Conservation (phyloP, 2,888 invertebrate species). For the Sphaerophoria taeniata region DNA sequence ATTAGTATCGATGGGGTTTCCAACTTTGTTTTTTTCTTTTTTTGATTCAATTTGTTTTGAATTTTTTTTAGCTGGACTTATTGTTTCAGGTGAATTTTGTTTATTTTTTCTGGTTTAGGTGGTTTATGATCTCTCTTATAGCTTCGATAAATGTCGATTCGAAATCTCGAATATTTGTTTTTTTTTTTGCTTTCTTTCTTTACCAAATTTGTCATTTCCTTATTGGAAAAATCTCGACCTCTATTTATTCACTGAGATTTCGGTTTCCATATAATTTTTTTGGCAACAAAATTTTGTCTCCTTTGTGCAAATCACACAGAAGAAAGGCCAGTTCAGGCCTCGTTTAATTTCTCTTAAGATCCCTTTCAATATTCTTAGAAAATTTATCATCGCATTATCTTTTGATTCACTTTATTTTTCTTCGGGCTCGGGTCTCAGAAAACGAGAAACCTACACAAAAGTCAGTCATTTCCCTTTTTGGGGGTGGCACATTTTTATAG, state of each 20-base stretch:
- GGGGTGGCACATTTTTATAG: conserved; percentile 8
- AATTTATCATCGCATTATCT: conserved; percentile 68
- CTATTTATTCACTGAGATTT: not conserved
- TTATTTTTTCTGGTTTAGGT: too few species aligned
- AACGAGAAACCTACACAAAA: conserved; percentile 25
- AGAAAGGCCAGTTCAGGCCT: conserved; percentile 2
- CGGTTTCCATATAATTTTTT: not conserved
- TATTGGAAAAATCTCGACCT: not conserved
- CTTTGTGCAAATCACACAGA: not conserved
- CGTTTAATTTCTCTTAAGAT: conserved; percentile 56
- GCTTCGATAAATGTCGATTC: too few species aligned
- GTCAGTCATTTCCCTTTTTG: conserved; percentile 49
- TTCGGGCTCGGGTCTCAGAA: not conserved
- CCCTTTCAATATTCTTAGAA: conserved; percentile 50
- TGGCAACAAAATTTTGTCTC: not conserved
- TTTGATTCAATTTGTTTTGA: too few species aligned
- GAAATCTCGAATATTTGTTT: too few species aligned
- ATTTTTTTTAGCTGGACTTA: too few species aligned
- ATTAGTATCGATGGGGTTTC: too few species aligned
- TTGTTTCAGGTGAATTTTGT: too few species aligned
- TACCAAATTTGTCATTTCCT: too few species aligned
- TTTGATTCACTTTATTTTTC: conserved; percentile 59
- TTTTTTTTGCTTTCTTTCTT: too few species aligned
- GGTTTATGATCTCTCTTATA: too few species aligned
- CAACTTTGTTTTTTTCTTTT: too few species aligned